phyloP scores from a whole-genome alignment of 2,797 vertebrate species.

The Anolis apletophallus region DNA sequence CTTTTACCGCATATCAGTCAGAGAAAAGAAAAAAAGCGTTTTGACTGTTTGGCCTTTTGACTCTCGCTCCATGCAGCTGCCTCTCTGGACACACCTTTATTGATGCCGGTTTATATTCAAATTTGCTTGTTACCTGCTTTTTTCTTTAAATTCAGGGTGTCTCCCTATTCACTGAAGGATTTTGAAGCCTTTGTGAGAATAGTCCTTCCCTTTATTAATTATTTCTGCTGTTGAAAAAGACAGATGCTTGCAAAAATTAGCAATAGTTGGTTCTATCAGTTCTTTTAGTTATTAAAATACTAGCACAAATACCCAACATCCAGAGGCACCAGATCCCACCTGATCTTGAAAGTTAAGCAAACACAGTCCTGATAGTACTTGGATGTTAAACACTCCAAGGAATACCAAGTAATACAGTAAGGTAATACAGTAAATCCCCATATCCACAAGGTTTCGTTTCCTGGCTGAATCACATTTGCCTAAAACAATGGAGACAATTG shows the following conservation, averaged over 20 bases:
- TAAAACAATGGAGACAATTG: too few species aligned
- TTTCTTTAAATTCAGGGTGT: background rate
- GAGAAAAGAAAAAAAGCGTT: background rate
- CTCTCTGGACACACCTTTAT: background rate
- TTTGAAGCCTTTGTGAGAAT: background rate
- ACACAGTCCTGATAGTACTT: too few species aligned
- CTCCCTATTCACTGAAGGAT: background rate
- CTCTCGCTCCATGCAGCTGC: background rate
- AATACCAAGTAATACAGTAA: too few species aligned
- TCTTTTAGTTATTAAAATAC: background rate
- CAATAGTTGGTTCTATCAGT: background rate
- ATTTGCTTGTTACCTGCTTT: background rate
- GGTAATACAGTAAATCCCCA: too few species aligned
- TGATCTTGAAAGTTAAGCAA: too few species aligned
- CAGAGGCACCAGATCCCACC: too few species aligned
- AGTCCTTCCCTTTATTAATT: background rate
- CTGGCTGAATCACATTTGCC: too few species aligned
- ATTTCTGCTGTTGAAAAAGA: background rate
- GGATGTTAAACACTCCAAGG: too few species aligned
- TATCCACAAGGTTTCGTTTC: too few species aligned
- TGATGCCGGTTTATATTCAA: background rate
- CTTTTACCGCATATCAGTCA: constrained; percentile 12
- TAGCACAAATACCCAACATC: background rate
- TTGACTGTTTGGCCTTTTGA: background rate
- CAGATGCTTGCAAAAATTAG: background rate